These are phyloP conservation scores for Eupelmus urozonus DNA, from an alignment of 2,888 invertebrate species.

Conservation along the genomic window DNA sequence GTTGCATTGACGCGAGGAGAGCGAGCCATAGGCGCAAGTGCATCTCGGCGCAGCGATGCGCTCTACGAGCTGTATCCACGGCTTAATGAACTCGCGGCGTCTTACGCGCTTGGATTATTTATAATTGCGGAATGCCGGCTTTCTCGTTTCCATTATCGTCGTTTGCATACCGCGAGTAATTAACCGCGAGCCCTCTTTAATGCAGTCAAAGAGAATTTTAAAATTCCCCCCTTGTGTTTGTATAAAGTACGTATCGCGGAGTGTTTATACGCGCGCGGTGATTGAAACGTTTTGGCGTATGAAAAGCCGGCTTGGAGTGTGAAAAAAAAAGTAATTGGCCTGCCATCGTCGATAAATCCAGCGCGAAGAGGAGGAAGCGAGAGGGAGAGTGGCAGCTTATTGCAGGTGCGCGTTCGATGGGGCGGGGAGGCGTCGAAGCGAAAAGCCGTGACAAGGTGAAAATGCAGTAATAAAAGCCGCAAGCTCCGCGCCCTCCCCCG, in stretches of 20 bases:
- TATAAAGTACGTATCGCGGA: background rate
- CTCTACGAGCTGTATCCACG: constrained; percentile 18
- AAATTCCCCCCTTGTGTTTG: background rate
- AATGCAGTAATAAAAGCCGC: constrained; percentile 77
- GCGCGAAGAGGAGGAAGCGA: constrained; percentile 27
- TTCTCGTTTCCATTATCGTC: constrained; percentile 13
- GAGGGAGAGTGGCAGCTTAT: constrained; percentile 53
- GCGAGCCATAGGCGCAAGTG: background rate
- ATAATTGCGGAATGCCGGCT: no score
- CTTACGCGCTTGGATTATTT: background rate
- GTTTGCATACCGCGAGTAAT: background rate
- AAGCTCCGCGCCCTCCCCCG: constrained; percentile 60
- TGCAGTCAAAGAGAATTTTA: constrained; percentile 15
- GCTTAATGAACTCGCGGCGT: constrained; percentile 33
- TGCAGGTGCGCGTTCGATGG: constrained; percentile 69
- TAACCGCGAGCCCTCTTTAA: background rate
- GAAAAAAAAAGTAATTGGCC: constrained; percentile 65
- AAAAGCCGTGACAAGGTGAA: constrained; percentile 76
- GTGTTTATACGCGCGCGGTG: background rate
- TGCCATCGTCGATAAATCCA: constrained; percentile 51
- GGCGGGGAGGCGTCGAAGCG: constrained; percentile 71
- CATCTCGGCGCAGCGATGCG: background rate
- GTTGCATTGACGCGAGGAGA: constrained; percentile 21
- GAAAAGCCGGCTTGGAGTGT: background rate
- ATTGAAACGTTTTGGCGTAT: constrained; percentile 26